Conservation (phyloP, 1,140 invertebrate species). For the Mizuhopecten yessoensis region DNA sequence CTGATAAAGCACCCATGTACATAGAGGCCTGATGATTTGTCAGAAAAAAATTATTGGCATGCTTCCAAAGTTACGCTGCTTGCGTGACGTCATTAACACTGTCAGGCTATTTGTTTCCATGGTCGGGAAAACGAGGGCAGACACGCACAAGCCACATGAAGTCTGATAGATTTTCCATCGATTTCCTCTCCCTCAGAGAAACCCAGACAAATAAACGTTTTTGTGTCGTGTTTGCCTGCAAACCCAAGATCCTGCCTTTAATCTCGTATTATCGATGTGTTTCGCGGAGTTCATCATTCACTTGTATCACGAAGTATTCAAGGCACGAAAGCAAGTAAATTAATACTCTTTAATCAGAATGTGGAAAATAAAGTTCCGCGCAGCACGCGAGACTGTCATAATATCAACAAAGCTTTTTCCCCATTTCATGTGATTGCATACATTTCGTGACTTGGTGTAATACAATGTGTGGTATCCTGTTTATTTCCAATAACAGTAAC, state of each 20-base stretch:
- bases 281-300: slow-evolving; percentile 42
- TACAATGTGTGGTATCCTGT: slow-evolving; percentile 41
- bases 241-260: slow-evolving; percentile 52
- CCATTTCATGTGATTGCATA: slow-evolving; percentile 61
- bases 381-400: slow-evolving; percentile 60
- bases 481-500: neutral
- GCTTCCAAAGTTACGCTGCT: slow-evolving; percentile 53
- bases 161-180: slow-evolving; percentile 59
- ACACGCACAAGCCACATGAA: slow-evolving; percentile 48
- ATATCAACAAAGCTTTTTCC: slow-evolving; percentile 52
- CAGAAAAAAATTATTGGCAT: slow-evolving; percentile 59
- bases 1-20: slow-evolving; percentile 37
- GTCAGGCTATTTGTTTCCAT: slow-evolving; percentile 62
- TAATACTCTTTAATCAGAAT: slow-evolving; percentile 70
- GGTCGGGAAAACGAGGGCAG: slow-evolving; percentile 55
- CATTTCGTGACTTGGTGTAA: slow-evolving; percentile 54
- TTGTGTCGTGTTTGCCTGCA: slow-evolving; percentile 47
- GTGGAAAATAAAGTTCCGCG: slow-evolving; percentile 56
- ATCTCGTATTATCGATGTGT: slow-evolving; percentile 50
- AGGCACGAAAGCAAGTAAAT: slow-evolving; percentile 70
- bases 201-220: slow-evolving; percentile 38
- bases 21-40: slow-evolving; percentile 34
- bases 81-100: slow-evolving; percentile 62
- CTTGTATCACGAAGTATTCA: slow-evolving; percentile 65
- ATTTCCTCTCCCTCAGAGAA: slow-evolving; percentile 53